Percentiles rank a stretch among this genome's conserved stretches.
phyloP scores from a whole-genome alignment of 2,113 vertebrate species.

The Grammomys dolichurus region DNA sequence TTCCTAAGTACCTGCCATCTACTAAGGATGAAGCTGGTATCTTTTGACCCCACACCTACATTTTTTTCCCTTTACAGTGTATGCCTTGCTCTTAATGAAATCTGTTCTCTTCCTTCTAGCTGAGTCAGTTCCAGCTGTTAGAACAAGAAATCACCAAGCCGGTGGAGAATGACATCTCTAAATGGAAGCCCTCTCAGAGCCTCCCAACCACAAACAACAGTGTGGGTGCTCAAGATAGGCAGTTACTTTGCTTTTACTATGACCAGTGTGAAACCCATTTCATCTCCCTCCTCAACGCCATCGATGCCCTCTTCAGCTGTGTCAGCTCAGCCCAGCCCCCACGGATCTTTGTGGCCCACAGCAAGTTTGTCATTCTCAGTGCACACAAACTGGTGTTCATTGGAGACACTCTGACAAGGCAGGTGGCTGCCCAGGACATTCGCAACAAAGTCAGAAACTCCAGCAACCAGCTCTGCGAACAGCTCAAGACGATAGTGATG shows the following conservation, averaged over 20 bases:
- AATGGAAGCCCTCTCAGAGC: conserved; percentile 92
- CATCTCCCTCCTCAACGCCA: conserved; percentile 94
- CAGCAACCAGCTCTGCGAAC: conserved; percentile 96
- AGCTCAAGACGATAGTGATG: conserved; percentile 94
- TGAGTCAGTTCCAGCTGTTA: conserved; percentile 96
- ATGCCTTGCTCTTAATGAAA: neutral
- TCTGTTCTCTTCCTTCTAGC: conserved; percentile 85
- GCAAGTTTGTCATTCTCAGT: conserved; percentile 97
- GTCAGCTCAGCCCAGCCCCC: conserved; percentile 94
- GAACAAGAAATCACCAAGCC: conserved; percentile 97
- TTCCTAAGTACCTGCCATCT: neutral
- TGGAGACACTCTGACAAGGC: conserved; percentile 94
- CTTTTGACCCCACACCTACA: neutral
- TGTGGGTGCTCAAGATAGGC: conserved; percentile 89
- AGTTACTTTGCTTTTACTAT: conserved; percentile 94
- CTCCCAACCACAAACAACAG: conserved; percentile 81
- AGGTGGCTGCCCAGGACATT: conserved; percentile 91
- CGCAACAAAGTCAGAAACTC: conserved; percentile 95
- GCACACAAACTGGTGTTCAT: conserved; percentile 99
- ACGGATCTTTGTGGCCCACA: conserved; percentile 96
- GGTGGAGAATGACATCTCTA: conserved; percentile 95
- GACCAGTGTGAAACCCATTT: conserved; percentile 97
- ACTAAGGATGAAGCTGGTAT: neutral
- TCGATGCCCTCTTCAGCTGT: conserved; percentile 95
- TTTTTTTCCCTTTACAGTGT: neutral